A percentile compares a stretch with the other conserved stretches of the same genome.
These are phyloP conservation scores for Latrodectus geometricus DNA, from an alignment of 1,140 invertebrate genomes.

Conservation along the genomic window DNA sequence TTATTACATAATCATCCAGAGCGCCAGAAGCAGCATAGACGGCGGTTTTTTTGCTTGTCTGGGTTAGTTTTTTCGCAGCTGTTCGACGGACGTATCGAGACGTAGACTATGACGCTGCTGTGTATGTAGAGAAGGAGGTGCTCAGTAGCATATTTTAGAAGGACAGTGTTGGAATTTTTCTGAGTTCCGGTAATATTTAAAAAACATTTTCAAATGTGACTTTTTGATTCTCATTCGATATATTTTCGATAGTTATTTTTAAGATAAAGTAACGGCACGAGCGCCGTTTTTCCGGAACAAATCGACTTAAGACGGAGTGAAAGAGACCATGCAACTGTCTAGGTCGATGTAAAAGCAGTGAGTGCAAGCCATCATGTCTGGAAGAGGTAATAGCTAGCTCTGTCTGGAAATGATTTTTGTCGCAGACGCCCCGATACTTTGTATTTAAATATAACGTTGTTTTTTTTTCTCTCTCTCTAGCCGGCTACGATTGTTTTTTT, in stretches of 20 bases:
- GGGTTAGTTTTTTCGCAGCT: conserved; percentile 62
- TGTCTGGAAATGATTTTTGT: conserved; percentile 56
- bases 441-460: conserved; percentile 54
- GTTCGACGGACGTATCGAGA: conserved; percentile 58
- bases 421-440: conserved; percentile 28
- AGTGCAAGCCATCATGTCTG: conserved; percentile 59
- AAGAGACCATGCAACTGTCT: conserved; percentile 50
- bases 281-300: conserved; percentile 13
- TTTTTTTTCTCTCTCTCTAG: conserved; percentile 4
- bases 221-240: conserved; percentile 3
- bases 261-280: conserved; percentile 17
- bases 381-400: conserved; percentile 55
- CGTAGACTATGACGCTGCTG: conserved; percentile 54
- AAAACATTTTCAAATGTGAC: not conserved
- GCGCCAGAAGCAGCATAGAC: conserved; percentile 57
- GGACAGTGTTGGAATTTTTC: conserved; percentile 1
- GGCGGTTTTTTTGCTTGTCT: conserved; percentile 60
- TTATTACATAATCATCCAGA: conserved; percentile 60
- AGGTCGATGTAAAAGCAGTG: conserved; percentile 41
- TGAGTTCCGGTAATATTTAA: not conserved
- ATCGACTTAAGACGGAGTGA: conserved; percentile 35
- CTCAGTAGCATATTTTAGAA: conserved; percentile 31
- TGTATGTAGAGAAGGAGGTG: not conserved
- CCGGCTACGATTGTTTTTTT: conserved; percentile 22
- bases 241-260: conserved; percentile 9